These are phyloP conservation scores for Myiagra hebetior DNA, from an alignment of 2,113 vertebrate genomes.

Conservation along the genomic window DNA sequence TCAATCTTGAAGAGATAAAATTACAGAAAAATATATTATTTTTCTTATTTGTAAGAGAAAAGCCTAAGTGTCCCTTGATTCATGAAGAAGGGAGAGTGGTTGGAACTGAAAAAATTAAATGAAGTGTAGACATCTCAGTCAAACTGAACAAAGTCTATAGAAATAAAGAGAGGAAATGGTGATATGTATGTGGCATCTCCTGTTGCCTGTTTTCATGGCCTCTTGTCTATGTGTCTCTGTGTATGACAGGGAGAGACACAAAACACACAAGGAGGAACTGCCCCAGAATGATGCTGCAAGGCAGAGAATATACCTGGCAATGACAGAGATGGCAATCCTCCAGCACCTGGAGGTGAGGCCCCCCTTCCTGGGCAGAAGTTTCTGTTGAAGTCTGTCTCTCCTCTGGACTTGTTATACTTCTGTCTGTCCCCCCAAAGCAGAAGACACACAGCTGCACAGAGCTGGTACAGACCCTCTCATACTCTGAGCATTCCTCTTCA, in stretches of 20 bases:
- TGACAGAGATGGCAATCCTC: neutral
- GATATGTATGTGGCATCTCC: neutral
- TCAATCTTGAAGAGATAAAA: neutral
- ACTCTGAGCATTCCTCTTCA: neutral
- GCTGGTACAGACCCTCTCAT: neutral
- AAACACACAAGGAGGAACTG: neutral
- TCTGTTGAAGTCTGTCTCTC: neutral
- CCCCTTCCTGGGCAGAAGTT: neutral
- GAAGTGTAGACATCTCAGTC: neutral
- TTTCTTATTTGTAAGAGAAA: neutral
- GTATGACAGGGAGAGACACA: neutral
- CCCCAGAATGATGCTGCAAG: neutral
- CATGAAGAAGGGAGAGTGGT: neutral
- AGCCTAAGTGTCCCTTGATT: neutral
- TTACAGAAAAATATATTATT: neutral
- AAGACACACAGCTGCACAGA: neutral
- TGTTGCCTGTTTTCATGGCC: neutral
- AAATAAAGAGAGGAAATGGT: neutral
- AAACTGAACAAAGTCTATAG: neutral
- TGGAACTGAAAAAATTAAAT: neutral
- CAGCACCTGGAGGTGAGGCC: neutral
- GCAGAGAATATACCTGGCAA: neutral
- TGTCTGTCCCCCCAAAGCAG: neutral
- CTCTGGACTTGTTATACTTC: neutral
- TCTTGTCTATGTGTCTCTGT: neutral